Evolutionary conservation across 2,888 invertebrate genomes (phyloP).

Genomic region (Ormyrus nitidulus): DNA sequence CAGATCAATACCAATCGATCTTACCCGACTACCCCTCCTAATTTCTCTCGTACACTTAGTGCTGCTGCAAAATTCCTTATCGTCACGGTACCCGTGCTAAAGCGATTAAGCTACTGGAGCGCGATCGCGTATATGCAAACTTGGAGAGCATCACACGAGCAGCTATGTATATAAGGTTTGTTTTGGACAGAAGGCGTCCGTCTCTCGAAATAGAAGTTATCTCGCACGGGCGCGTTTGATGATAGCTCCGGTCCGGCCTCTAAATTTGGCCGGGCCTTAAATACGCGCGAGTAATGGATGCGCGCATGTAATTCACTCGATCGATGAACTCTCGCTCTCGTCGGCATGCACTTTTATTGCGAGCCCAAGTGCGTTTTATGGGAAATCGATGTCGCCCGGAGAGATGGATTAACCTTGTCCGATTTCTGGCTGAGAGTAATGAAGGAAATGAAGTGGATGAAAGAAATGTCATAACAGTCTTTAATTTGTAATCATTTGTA

Average conservation of each 20-base stretch:
- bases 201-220: conserved; percentile 52
- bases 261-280: conserved; percentile 48
- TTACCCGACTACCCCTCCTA: too few relatives aligned
- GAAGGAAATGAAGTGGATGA: too few relatives aligned
- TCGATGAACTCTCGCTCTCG: conserved; percentile 60
- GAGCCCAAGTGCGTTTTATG: not conserved
- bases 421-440: not conserved
- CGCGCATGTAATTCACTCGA: conserved; percentile 23
- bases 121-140: not conserved
- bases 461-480: too few relatives aligned
- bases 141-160: not conserved
- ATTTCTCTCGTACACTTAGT: too few relatives aligned
- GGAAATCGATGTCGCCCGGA: conserved; percentile 1
- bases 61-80: not conserved
- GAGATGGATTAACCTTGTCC: conserved; percentile 1
- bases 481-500: too few relatives aligned
- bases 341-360: not conserved
- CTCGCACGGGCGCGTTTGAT: conserved; percentile 25
- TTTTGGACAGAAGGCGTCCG: conserved; percentile 25
- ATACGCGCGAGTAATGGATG: conserved; percentile 20
- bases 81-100: not conserved
- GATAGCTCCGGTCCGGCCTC: conserved; percentile 24
- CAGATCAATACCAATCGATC: too few relatives aligned
- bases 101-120: conserved; percentile 7
- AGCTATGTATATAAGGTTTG: not conserved